These are phyloP conservation scores for Diabrotica virgifera DNA, from an alignment of 1,140 invertebrate species.

Conservation along the genomic window DNA sequence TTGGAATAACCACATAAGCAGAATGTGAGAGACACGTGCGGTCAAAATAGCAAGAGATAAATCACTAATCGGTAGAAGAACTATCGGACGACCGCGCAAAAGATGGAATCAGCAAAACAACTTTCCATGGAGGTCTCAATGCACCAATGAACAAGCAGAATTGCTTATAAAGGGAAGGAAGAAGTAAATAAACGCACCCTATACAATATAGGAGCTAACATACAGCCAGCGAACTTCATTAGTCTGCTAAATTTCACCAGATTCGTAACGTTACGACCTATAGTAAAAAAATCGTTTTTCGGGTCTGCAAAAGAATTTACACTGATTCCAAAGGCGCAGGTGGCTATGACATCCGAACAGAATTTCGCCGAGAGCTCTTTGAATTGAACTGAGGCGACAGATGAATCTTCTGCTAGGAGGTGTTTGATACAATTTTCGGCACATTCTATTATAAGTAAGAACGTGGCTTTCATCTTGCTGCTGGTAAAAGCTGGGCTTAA, in stretches of 20 bases:
- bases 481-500: slow-evolving; percentile 47
- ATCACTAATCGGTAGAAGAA: too few species aligned
- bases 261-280: slow-evolving; percentile 40
- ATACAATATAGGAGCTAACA: slow-evolving; percentile 4
- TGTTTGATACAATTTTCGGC: slow-evolving; percentile 32
- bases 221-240: slow-evolving; percentile 11
- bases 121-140: too few species aligned
- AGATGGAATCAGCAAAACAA: too few species aligned
- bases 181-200: slow-evolving; percentile 12
- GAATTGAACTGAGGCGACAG: slow-evolving; percentile 20
- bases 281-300: slow-evolving; percentile 49
- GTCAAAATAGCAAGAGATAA: too few species aligned
- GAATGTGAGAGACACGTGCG: too few species aligned
- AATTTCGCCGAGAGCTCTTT: slow-evolving; percentile 24
- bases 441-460: slow-evolving; percentile 37
- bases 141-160: too few species aligned
- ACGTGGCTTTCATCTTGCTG: slow-evolving; percentile 45
- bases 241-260: slow-evolving; percentile 10
- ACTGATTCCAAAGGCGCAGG: slow-evolving; percentile 47
- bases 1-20: too few species aligned
- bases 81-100: too few species aligned
- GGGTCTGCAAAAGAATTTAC: slow-evolving; percentile 48
- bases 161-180: too few species aligned
- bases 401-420: slow-evolving; percentile 25
- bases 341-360: slow-evolving; percentile 35